Conservation (phyloP, 2,113 vertebrate genomes). For the Globicephala melas region DNA sequence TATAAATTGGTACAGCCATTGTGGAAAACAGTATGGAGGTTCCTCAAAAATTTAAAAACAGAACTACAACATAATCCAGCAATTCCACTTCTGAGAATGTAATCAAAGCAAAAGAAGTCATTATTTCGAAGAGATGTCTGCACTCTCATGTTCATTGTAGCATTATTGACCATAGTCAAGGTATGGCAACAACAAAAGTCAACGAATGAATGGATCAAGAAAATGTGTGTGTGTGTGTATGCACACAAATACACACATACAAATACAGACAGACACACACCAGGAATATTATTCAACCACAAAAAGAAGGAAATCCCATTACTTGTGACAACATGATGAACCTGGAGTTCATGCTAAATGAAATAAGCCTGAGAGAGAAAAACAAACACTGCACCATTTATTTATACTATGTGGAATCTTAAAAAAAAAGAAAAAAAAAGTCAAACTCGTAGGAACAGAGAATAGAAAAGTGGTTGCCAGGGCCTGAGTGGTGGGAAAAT, state of each 20-base stretch:
- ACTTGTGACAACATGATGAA: neutral
- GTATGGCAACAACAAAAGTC: neutral
- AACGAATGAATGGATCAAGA: neutral
- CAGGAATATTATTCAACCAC: neutral
- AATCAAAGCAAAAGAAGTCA: neutral
- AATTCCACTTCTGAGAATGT: too few relatives aligned
- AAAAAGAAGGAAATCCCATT: neutral
- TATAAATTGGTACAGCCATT: neutral
- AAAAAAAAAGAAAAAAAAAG: too few relatives aligned
- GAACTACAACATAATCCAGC: neutral
- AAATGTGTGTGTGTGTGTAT: neutral
- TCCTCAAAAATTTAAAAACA: neutral
- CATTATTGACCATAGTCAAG: neutral
- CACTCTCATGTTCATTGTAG: neutral
- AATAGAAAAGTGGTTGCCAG: neutral
- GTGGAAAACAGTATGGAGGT: neutral
- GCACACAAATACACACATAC: too few relatives aligned
- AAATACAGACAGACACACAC: too few relatives aligned
- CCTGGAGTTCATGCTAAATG: neutral
- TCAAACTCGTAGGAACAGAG: neutral
- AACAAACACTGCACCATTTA: neutral
- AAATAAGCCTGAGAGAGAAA: neutral
- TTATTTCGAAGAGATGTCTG: neutral
- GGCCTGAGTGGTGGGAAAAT: neutral
- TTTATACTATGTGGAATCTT: neutral